Evolutionary conservation across 2,113 vertebrate species (phyloP), one percentile per base, ranked within the genome.

Genomic region (Propithecus coquereli): DNA sequence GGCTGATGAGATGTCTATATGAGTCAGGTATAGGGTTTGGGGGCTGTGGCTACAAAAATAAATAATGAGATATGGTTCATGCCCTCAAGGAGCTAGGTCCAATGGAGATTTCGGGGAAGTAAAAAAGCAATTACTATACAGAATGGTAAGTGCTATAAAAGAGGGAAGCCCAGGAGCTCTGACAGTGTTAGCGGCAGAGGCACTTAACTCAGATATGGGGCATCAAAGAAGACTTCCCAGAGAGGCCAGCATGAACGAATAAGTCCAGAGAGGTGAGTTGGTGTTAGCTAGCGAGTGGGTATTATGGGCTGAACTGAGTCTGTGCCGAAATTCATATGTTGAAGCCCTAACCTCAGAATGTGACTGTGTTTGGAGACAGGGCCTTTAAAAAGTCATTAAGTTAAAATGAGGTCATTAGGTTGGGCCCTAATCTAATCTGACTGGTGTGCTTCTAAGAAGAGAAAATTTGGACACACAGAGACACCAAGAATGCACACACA

Each of bases 401-500:
- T 76, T 82, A 70, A 77, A 91, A 77, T 65, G 50, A 84, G 32
- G 84, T 32, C 12, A 25, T 83, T 88, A 23, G 30, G 1, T 13
- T 40, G 25, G 5, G 8, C 11, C 4, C 5, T 43, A 37, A 73
- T 59, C 57, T 23, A 43, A n/a, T 25, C 59, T 70, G 52, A 80
- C 10, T n/a, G 43, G 20, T 71, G n/a, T 83, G 54, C 18, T 90
- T 30, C 20, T 9, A 65, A 45, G 88, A 93, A 86, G 45, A 85
- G 30, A n/a, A 82, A 66, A 59, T n/a, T 6, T 68, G 66, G 30
- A 63, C 40, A 70, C 20, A 61, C 57, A 87, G 54, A 92, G 27
- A 81, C 34, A 32, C 23, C 43, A 37, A 52, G 43, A 27, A 10
- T 43, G 47, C 18, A 4, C 0, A 0, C 0, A 6, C 18, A 12